Percentiles rank a stretch among this genome's conserved stretches.
Conservation (phyloP, 2,888 invertebrate genomes). For the Aelia acuminata region DNA sequence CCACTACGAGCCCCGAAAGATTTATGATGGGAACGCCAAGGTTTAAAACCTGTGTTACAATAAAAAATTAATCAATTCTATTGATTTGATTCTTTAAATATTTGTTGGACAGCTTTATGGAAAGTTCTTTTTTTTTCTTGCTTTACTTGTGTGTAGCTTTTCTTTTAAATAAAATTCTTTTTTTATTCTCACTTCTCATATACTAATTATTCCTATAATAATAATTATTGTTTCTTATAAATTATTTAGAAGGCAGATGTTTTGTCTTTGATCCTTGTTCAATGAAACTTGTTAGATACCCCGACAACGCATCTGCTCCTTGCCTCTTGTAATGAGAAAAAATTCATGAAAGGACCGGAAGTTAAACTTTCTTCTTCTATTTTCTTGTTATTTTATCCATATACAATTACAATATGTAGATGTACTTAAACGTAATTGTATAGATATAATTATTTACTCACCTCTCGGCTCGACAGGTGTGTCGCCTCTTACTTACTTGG, state of each 20-base stretch:
- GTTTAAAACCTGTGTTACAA: too few species aligned
- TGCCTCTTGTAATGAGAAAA: neutral
- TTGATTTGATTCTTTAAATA: too few species aligned
- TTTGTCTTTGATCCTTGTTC: neutral
- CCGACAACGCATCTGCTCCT: neutral
- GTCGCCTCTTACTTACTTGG: neutral
- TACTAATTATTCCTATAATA: too few species aligned
- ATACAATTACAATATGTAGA: neutral
- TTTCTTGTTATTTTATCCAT: neutral
- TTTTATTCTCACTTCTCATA: too few species aligned
- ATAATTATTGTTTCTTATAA: neutral
- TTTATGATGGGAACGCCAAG: too few species aligned
- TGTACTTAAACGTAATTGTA: neutral
- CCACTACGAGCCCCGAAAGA: too few species aligned
- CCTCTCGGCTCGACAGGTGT: neutral
- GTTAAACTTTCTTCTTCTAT: neutral
- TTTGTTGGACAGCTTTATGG: too few species aligned
- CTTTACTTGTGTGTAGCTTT: too few species aligned
- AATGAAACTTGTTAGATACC: neutral
- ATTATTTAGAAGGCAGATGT: neutral
- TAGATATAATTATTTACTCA: neutral
- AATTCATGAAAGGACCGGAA: neutral
- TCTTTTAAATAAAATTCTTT: too few species aligned
- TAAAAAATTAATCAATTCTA: too few species aligned
- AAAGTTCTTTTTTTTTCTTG: too few species aligned